These are phyloP conservation scores for Apteryx owenii DNA, from an alignment of 2,113 vertebrate genomes.

Conservation along the genomic window DNA sequence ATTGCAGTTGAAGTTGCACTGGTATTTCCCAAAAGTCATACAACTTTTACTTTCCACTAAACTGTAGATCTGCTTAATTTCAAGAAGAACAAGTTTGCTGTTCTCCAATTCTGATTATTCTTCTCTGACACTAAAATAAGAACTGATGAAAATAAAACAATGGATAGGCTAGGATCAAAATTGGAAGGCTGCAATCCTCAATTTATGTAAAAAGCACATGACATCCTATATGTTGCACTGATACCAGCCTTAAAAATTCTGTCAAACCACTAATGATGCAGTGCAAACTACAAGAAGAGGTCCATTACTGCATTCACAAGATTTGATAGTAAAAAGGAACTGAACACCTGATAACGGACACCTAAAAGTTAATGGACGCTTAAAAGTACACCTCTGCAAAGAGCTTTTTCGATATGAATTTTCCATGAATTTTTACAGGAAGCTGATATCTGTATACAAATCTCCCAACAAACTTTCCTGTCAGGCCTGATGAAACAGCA, in stretches of 20 bases:
- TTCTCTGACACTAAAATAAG: background rate
- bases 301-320: background rate
- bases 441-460: background rate
- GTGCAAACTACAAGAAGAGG: background rate
- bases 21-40: background rate
- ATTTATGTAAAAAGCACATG: background rate
- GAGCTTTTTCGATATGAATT: background rate
- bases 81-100: background rate
- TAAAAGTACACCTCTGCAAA: background rate
- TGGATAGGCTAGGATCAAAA: background rate
- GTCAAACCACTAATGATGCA: background rate
- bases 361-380: background rate
- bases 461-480: background rate
- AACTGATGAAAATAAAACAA: background rate
- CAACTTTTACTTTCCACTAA: background rate
- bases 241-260: background rate
- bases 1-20: background rate
- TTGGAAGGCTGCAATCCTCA: background rate
- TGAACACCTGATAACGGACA: background rate
- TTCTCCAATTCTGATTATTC: background rate
- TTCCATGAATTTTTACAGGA: background rate
- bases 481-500: background rate
- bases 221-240: background rate
- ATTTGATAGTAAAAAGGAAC: background rate
- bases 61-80: background rate